A percentile compares a stretch with the other conserved stretches of the same genome.
Conservation (phyloP, 2,888 invertebrate genomes). For the Bembecia ichneumoniformis region DNA sequence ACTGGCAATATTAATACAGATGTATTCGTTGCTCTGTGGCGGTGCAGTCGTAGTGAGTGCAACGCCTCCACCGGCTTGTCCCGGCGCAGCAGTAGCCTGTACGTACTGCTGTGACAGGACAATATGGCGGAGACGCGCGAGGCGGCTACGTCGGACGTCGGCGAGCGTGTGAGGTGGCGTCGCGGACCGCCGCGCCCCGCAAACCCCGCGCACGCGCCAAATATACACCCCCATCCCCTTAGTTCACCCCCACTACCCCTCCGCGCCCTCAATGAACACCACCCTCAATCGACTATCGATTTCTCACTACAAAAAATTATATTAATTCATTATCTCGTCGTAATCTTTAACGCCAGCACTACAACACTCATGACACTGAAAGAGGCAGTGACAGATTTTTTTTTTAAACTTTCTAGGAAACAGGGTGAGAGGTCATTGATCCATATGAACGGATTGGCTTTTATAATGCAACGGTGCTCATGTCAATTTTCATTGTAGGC, state of each 20-base stretch:
- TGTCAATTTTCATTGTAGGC: too few relatives aligned
- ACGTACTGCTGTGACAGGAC: constrained; percentile 99
- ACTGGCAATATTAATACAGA: background rate
- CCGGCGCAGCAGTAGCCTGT: constrained; percentile 90
- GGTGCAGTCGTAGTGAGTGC: constrained; percentile 26
- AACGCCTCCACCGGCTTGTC: constrained; percentile 76
- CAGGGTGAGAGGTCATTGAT: background rate
- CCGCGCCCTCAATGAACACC: constrained; percentile 55
- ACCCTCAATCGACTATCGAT: constrained; percentile 66
- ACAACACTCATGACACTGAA: background rate
- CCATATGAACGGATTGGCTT: background rate
- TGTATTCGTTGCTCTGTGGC: background rate
- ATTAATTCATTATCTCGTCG: constrained; percentile 30
- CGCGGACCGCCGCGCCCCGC: constrained; percentile 45
- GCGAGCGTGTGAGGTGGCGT: constrained; percentile 69
- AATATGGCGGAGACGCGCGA: constrained; percentile 85
- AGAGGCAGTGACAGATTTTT: background rate
- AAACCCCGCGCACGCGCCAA: constrained; percentile 59
- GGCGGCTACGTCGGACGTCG: constrained; percentile 47
- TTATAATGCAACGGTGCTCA: background rate
- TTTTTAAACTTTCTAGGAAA: background rate
- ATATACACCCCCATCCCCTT: constrained; percentile 22
- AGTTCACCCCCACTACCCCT: constrained; percentile 19
- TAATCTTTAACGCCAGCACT: background rate
- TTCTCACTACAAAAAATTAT: constrained; percentile 37